Conservation (phyloP, 2,888 invertebrate species). For the Eugnorisma glareosa region DNA sequence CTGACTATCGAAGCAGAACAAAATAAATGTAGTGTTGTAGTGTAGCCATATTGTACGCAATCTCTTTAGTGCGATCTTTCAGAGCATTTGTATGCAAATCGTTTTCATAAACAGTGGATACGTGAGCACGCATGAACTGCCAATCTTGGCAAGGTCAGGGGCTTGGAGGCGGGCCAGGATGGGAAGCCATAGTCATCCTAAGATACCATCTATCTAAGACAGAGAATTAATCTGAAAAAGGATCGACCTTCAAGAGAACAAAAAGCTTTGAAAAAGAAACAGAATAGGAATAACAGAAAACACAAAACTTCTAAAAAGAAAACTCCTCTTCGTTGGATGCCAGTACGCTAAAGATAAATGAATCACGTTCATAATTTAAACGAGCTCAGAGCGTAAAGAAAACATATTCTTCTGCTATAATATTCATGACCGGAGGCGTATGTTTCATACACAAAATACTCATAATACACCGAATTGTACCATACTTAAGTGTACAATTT, state of each 20-base stretch:
- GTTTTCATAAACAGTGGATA: conserved; percentile 81
- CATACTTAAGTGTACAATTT: conserved; percentile 53
- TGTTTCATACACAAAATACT: conserved; percentile 55
- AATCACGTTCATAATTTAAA: conserved; percentile 68
- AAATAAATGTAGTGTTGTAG: conserved; percentile 50
- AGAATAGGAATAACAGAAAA: conserved; percentile 42
- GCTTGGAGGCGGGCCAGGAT: conserved; percentile 83
- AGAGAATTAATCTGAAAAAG: conserved; percentile 71
- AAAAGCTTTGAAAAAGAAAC: conserved; percentile 40
- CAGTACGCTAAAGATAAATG: conserved; percentile 63
- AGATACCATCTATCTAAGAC: conserved; percentile 71
- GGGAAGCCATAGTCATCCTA: conserved; percentile 71
- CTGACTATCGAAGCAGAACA: conserved; percentile 32
- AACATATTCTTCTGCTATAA: conserved; percentile 65
- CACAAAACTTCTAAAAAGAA: conserved; percentile 42
- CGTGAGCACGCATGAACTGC: conserved; percentile 79
- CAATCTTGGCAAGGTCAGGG: conserved; percentile 81
- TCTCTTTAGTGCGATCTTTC: conserved; percentile 74
- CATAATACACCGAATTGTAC: conserved; percentile 39
- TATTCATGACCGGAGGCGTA: conserved; percentile 63
- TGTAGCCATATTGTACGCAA: conserved; percentile 61
- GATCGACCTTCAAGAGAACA: conserved; percentile 70
- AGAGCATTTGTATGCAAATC: conserved; percentile 82
- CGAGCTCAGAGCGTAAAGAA: conserved; percentile 56
- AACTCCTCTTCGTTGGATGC: conserved; percentile 24